Conservation (phyloP, 2,113 vertebrate species). For the Reinhardtius hippoglossoides region DNA sequence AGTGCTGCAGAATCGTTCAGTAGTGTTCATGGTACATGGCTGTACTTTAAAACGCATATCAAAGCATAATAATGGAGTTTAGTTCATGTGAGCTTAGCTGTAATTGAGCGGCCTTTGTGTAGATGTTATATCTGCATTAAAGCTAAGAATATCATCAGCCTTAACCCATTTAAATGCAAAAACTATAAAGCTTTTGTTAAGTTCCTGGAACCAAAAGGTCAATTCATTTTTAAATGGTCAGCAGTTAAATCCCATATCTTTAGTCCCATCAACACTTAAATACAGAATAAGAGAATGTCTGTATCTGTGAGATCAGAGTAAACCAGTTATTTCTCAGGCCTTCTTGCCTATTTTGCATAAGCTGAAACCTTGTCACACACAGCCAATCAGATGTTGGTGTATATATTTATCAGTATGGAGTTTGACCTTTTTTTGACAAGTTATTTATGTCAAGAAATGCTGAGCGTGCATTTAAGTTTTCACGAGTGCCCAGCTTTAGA, state of each 20-base stretch:
- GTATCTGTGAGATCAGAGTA: neutral
- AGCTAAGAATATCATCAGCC: neutral
- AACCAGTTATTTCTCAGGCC: neutral
- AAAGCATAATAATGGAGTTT: neutral
- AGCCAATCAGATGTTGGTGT: neutral
- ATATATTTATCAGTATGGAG: neutral
- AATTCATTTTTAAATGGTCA: neutral
- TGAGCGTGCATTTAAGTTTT: conserved; percentile 16
- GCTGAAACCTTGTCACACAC: neutral
- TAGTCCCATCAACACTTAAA: neutral
- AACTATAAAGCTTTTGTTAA: neutral
- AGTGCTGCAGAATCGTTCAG: conserved; percentile 20
- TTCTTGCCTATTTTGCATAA: neutral
- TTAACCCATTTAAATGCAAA: neutral
- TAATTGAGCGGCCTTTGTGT: neutral
- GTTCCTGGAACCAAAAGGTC: too few species aligned
- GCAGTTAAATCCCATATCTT: neutral
- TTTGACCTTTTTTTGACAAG: neutral
- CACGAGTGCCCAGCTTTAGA: neutral
- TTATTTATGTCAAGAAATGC: conserved; percentile 25
- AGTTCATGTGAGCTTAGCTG: neutral
- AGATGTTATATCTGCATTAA: neutral
- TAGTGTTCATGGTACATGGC: neutral
- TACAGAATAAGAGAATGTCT: neutral
- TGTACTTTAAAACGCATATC: neutral